phyloP scores from a whole-genome alignment of 2,888 invertebrate species.

The Proisotoma minuta region DNA sequence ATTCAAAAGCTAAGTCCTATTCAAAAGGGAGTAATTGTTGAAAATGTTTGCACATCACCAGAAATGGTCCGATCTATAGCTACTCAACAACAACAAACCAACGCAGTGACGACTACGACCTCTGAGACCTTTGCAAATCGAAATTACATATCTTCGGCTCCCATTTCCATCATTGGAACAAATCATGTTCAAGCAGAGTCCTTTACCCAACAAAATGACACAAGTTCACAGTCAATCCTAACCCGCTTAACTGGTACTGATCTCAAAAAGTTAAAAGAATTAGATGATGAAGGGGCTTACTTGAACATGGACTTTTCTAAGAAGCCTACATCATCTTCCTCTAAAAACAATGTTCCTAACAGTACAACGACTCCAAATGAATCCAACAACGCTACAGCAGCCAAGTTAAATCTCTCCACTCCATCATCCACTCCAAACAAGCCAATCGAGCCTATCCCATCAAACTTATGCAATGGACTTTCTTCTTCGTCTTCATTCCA shows the following conservation, averaged over 20 bases:
- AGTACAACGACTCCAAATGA: constrained; percentile 17
- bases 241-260: constrained; percentile 45
- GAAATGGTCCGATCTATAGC: constrained; percentile 18
- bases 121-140: constrained; percentile 11
- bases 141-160: constrained; percentile 42
- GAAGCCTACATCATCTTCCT: not conserved
- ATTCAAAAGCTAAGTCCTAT: constrained; percentile 40
- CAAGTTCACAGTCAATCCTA: constrained; percentile 32
- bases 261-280: constrained; percentile 46
- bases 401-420: not conserved
- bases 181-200: constrained; percentile 42
- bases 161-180: constrained; percentile 24
- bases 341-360: constrained; percentile 20
- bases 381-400: too few relatives aligned
- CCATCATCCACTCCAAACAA: constrained; percentile 9
- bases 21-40: constrained; percentile 24
- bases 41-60: constrained; percentile 18
- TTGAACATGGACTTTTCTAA: constrained; percentile 43
- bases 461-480: not conserved
- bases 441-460: not conserved
- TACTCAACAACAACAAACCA: constrained; percentile 1
- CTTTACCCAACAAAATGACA: constrained; percentile 19
- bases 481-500: not conserved
- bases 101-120: too few relatives aligned
- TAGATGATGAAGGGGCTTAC: constrained; percentile 44